phyloP scores from a whole-genome alignment of 2,113 vertebrate genomes.

The Promerops cafer region DNA sequence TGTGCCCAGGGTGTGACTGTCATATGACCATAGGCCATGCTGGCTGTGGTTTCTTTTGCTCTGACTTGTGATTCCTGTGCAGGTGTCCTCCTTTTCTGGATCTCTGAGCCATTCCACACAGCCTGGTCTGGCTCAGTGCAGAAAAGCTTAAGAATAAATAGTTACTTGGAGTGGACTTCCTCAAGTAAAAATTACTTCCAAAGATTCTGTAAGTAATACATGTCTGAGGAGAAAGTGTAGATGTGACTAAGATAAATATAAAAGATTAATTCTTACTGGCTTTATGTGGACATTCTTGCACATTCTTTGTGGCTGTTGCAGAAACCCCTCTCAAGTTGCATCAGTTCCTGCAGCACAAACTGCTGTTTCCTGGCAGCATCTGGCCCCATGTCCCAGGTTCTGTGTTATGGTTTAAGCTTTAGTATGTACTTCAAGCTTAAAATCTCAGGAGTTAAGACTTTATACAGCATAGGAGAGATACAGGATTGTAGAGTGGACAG shows the following conservation, averaged over 20 bases:
- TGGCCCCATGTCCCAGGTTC: not conserved
- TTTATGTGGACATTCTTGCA: not conserved
- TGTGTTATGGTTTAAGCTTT: not conserved
- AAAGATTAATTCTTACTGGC: not conserved
- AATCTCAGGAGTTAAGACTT: not conserved
- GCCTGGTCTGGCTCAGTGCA: not conserved
- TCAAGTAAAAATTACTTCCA: not conserved
- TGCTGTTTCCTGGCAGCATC: not conserved
- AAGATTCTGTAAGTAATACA: not conserved
- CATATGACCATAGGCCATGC: not conserved
- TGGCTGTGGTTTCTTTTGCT: not conserved
- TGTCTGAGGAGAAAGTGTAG: not conserved
- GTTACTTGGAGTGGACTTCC: not conserved
- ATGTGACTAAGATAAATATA: not conserved
- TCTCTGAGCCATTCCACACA: not conserved
- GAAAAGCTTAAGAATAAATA: not conserved
- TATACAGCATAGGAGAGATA: not conserved
- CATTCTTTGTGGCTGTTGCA: not conserved
- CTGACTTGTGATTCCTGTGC: not conserved
- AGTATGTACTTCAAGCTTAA: not conserved
- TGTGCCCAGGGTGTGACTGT: not conserved
- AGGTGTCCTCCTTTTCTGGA: not conserved
- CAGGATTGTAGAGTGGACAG: not conserved
- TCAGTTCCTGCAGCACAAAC: not conserved
- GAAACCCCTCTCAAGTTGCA: not conserved